Conservation (phyloP, 2,888 invertebrate species). For the Catocala nupta region DNA sequence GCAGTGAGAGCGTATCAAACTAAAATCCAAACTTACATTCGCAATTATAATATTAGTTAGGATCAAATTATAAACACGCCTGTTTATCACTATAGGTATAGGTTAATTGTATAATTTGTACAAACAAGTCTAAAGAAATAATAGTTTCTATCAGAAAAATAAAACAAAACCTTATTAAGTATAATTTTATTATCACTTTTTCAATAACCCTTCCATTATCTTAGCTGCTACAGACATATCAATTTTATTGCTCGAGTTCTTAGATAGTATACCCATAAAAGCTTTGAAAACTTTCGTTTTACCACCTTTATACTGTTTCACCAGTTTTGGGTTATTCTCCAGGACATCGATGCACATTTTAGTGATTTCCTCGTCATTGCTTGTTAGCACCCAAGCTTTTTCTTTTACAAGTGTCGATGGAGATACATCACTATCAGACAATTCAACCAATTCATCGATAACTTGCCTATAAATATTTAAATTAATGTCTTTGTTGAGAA, state of each 20-base stretch:
- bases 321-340: slow-evolving; percentile 89
- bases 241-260: slow-evolving; percentile 87
- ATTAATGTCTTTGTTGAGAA: slow-evolving; percentile 89
- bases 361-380: slow-evolving; percentile 87
- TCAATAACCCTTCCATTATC: slow-evolving; percentile 88
- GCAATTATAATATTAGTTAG: too few species aligned
- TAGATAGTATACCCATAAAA: slow-evolving; percentile 88
- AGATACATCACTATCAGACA: slow-evolving; percentile 58
- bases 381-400: slow-evolving; percentile 89
- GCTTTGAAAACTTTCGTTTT: slow-evolving; percentile 90
- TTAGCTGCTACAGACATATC: slow-evolving; percentile 89
- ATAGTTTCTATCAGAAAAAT: slow-evolving; percentile 14
- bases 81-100: too few species aligned
- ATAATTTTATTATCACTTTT: slow-evolving; percentile 70
- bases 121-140: too few species aligned
- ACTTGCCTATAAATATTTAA: slow-evolving; percentile 84
- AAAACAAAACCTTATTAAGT: slow-evolving; percentile 34
- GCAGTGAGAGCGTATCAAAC: too few species aligned
- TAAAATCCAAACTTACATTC: too few species aligned
- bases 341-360: slow-evolving; percentile 88
- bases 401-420: slow-evolving; percentile 86
- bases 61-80: too few species aligned
- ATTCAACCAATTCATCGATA: slow-evolving; percentile 69
- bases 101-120: too few species aligned
- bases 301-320: slow-evolving; percentile 89